phyloP scores from a whole-genome alignment of 2,888 invertebrate species.

The Microplitis manilae region DNA sequence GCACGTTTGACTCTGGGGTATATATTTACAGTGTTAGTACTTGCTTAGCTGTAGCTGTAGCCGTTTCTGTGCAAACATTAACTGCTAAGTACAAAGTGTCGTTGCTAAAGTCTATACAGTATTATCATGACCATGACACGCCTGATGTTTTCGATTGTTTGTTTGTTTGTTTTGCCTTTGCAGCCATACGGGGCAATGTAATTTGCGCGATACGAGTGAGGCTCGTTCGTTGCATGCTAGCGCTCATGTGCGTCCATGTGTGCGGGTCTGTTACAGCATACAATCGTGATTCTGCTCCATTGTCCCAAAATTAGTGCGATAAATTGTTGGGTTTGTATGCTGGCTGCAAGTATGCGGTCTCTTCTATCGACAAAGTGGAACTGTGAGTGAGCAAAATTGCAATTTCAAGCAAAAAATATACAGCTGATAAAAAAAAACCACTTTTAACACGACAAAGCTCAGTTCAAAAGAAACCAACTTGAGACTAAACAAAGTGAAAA shows the following conservation, averaged over 20 bases:
- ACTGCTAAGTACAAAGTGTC: slow-evolving; percentile 19
- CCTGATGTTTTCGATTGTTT: slow-evolving; percentile 26
- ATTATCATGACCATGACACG: slow-evolving; percentile 50
- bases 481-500: background rate
- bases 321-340: slow-evolving; percentile 49
- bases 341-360: too few species aligned
- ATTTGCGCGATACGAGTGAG: slow-evolving; percentile 34
- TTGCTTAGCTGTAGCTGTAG: slow-evolving; percentile 48
- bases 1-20: slow-evolving; percentile 60
- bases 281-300: slow-evolving; percentile 45
- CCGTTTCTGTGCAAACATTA: slow-evolving; percentile 33
- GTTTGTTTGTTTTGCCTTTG: background rate
- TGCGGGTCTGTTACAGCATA: background rate
- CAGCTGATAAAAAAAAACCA: too few species aligned
- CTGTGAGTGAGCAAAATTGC: background rate
- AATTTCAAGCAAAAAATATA: too few species aligned
- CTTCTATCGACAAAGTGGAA: background rate
- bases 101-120: background rate
- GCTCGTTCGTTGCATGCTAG: too few species aligned
- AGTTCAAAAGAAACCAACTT: too few species aligned
- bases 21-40: slow-evolving; percentile 59
- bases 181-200: slow-evolving; percentile 41
- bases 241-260: too few species aligned
- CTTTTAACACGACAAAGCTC: too few species aligned
- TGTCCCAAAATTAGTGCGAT: slow-evolving; percentile 64